phyloP scores from a whole-genome alignment of 1,140 invertebrate species.

The Anoplophora glabripennis region DNA sequence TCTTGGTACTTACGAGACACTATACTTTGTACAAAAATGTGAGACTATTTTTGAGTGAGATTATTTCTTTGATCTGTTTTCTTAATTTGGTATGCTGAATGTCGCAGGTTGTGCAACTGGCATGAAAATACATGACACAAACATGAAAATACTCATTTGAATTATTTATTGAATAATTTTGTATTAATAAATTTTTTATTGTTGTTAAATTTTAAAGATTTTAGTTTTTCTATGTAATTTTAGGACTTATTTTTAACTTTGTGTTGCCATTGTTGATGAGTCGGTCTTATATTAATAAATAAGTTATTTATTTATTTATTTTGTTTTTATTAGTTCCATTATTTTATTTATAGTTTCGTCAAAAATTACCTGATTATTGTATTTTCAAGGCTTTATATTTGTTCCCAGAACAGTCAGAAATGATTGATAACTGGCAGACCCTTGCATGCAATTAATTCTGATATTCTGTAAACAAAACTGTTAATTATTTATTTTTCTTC shows the following conservation, averaged over 20 bases:
- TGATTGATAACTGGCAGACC: no score
- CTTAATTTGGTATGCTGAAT: slow-evolving; percentile 15
- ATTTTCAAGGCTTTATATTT: no score
- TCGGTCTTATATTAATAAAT: slow-evolving; percentile 1
- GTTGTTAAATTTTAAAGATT: slow-evolving; percentile 25
- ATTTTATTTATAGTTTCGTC: background rate
- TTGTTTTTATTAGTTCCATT: slow-evolving; percentile 5
- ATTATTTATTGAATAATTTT: slow-evolving; percentile 15
- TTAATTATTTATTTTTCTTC: background rate
- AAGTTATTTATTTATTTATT: background rate
- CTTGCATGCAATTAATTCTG: no score
- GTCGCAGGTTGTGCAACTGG: slow-evolving; percentile 15
- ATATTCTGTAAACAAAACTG: no score
- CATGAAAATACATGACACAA: slow-evolving; percentile 24
- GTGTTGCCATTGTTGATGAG: background rate
- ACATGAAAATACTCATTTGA: slow-evolving; percentile 24
- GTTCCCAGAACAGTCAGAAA: no score
- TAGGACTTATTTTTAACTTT: background rate
- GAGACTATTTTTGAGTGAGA: slow-evolving; percentile 17
- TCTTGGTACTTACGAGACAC: slow-evolving; percentile 22
- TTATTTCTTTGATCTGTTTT: background rate
- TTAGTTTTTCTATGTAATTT: slow-evolving; percentile 10
- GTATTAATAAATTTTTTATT: slow-evolving; percentile 16
- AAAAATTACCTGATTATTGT: background rate
- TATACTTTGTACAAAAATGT: slow-evolving; percentile 15